phyloP scores from a whole-genome alignment of 2,888 invertebrate species.

The Podotricha telesiphe region DNA sequence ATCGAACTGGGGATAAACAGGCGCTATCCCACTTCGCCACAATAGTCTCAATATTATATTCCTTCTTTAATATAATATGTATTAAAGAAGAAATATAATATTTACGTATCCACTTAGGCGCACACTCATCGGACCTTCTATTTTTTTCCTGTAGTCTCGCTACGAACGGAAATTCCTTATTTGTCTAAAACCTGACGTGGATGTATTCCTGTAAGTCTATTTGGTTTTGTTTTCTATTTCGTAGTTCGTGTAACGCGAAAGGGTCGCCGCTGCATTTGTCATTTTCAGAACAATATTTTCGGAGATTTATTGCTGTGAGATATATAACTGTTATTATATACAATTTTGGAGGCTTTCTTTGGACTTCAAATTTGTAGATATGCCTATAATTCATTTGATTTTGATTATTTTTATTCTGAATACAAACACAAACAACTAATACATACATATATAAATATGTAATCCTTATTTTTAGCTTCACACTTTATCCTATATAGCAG shows the following conservation, averaged over 20 bases:
- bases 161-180: conserved; percentile 69
- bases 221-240: conserved; percentile 67
- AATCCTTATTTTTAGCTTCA: too few species aligned
- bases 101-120: conserved; percentile 29
- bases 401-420: too few species aligned
- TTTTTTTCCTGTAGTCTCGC: conserved; percentile 42
- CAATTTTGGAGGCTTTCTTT: background rate
- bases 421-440: too few species aligned
- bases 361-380: background rate
- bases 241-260: conserved; percentile 64
- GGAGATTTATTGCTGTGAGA: conserved; percentile 32
- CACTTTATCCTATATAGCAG: too few species aligned
- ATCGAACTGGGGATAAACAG: too few species aligned
- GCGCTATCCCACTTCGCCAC: too few species aligned
- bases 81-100: background rate
- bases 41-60: too few species aligned
- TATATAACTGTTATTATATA: conserved; percentile 20
- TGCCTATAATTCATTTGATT: background rate
- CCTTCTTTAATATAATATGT: too few species aligned
- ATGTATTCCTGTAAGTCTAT: conserved; percentile 64
- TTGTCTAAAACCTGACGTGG: conserved; percentile 73
- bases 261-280: conserved; percentile 47
- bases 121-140: conserved; percentile 15
- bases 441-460: too few species aligned
- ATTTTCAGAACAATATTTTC: conserved; percentile 31